Percentiles rank a stretch among this genome's conserved stretches.
phyloP scores from a whole-genome alignment of 2,113 vertebrate genomes.

The Lontra canadensis region DNA sequence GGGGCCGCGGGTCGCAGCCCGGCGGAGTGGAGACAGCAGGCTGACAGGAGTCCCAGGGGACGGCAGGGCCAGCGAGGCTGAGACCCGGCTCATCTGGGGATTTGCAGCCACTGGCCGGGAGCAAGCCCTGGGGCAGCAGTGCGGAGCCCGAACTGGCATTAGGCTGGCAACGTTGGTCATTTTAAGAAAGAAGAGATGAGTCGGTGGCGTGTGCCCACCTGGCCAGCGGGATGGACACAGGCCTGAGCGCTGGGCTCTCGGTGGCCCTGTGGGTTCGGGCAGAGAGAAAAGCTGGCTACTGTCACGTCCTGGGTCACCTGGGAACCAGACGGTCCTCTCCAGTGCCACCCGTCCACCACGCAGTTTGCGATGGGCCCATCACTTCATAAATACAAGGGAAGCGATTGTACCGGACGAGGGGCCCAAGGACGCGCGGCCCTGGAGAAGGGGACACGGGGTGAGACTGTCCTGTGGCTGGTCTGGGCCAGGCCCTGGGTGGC shows the following conservation, averaged over 20 bases:
- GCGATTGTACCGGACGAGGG: background rate
- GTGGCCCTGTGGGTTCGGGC: background rate
- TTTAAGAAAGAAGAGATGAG: background rate
- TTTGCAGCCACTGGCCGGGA: background rate
- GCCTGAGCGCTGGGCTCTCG: background rate
- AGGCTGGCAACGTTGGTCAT: background rate
- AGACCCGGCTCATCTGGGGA: background rate
- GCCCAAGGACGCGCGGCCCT: background rate
- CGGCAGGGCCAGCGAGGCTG: background rate
- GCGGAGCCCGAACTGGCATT: background rate
- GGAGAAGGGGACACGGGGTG: background rate
- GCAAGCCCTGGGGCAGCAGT: background rate
- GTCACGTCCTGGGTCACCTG: accelerated
- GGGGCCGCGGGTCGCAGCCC: background rate
- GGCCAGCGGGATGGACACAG: too few relatives aligned
- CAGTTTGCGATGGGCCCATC: background rate
- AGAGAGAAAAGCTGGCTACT: background rate
- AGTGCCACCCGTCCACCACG: accelerated
- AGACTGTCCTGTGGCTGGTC: background rate
- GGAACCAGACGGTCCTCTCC: background rate
- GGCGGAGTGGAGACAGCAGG: too few relatives aligned
- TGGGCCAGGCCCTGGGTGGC: background rate
- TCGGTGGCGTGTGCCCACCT: background rate
- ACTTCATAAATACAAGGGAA: background rate
- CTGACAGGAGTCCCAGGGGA: background rate